phyloP scores from a whole-genome alignment of 2,797 vertebrate species.

The Anisognathus igniventris region DNA sequence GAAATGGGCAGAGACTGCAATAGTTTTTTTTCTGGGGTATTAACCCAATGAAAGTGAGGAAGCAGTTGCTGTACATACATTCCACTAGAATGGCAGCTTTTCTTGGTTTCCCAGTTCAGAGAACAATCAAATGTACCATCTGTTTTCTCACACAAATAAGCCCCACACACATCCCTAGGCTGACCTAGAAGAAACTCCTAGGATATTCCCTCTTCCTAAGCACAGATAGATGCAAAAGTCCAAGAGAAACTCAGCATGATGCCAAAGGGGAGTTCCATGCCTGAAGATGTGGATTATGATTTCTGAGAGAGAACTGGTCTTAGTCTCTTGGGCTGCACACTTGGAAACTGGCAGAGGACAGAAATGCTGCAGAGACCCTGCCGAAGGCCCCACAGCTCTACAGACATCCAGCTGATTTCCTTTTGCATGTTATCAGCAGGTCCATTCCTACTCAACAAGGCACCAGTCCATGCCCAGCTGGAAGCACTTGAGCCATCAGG shows the following conservation, averaged over 20 bases:
- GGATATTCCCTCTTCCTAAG: not conserved
- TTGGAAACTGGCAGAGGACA: not conserved
- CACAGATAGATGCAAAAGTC: not conserved
- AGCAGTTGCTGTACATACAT: not conserved
- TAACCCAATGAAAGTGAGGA: not conserved
- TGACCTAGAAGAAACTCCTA: not conserved
- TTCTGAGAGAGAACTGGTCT: not conserved
- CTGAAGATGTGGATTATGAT: not conserved
- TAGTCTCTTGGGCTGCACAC: not conserved
- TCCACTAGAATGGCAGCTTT: not conserved
- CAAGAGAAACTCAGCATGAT: not conserved
- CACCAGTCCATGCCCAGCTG: not conserved
- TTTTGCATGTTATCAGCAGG: not conserved
- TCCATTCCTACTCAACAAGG: not conserved
- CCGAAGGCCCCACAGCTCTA: not conserved
- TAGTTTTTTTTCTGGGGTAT: not conserved
- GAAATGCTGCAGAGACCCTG: not conserved
- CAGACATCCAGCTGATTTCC: not conserved
- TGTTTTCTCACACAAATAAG: not conserved
- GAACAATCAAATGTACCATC: not conserved
- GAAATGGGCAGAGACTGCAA: not conserved
- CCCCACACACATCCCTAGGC: not conserved
- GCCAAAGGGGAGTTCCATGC: not conserved
- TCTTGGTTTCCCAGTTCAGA: not conserved
- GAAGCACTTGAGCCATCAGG: not conserved